Conservation (phyloP, 2,797 vertebrate genomes). For the Callimico goeldii region DNA sequence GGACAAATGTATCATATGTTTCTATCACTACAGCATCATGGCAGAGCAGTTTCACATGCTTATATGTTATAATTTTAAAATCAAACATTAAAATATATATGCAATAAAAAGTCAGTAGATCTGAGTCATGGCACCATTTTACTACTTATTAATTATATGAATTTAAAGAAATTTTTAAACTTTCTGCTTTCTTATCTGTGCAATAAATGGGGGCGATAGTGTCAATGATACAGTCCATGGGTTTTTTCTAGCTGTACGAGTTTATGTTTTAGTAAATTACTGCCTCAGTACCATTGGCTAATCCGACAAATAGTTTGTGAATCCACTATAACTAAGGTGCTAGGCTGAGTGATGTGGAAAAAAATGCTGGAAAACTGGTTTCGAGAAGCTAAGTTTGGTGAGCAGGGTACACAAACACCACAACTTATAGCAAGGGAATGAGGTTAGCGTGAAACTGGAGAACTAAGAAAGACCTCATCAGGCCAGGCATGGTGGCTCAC, state of each 20-base stretch:
- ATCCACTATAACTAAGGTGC: background rate
- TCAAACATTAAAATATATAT: background rate
- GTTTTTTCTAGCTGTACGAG: background rate
- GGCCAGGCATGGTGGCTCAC: too few species aligned
- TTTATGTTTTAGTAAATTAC: constrained; percentile 2
- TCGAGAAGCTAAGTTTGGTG: background rate
- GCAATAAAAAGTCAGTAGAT: background rate
- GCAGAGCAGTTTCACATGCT: background rate
- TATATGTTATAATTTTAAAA: background rate
- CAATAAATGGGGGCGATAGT: background rate
- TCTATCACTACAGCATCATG: background rate
- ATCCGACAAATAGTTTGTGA: background rate
- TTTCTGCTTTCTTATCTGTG: background rate
- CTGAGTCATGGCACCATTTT: background rate
- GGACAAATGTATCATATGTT: background rate
- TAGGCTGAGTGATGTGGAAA: background rate
- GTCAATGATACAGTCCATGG: background rate
- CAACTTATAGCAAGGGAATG: background rate
- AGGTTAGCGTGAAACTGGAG: background rate
- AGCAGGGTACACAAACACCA: background rate
- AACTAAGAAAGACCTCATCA: background rate
- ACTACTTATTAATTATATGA: background rate
- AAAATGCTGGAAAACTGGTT: background rate
- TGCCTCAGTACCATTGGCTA: background rate
- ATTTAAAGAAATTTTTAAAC: background rate